Evolutionary conservation across 2,113 vertebrate genomes (phyloP).

Genomic region (Eretmochelys imbricata): DNA sequence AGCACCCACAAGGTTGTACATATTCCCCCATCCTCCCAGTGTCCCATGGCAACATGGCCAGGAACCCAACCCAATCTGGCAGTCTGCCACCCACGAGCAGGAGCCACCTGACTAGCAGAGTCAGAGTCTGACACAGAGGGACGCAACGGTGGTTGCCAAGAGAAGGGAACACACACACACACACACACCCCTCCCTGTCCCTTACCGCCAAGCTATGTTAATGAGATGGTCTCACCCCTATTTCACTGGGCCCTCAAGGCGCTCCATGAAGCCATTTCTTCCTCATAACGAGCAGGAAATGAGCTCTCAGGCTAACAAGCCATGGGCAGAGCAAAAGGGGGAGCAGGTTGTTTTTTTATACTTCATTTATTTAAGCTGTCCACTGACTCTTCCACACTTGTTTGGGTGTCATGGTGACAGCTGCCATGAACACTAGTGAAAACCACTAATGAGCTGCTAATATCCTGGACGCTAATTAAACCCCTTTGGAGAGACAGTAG

Average conservation of each 20-base stretch:
- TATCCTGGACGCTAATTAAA: neutral
- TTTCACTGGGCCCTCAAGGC: neutral
- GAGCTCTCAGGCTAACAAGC: conserved; percentile 1
- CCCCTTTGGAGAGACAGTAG: neutral
- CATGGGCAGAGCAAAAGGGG: neutral
- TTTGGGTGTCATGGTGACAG: neutral
- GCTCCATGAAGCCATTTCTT: neutral
- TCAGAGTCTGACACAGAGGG: neutral
- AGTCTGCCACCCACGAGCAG: neutral
- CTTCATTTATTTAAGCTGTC: neutral
- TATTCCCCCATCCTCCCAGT: neutral
- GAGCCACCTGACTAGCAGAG: neutral
- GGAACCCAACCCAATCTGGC: neutral
- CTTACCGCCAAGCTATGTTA: neutral
- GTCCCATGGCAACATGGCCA: neutral
- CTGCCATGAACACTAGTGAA: neutral
- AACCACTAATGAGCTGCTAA: neutral
- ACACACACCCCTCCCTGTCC: neutral
- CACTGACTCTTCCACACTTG: neutral
- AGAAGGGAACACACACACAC: neutral
- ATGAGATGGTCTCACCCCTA: neutral
- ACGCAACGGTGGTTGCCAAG: neutral
- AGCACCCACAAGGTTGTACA: neutral
- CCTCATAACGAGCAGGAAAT: conserved; percentile 22
- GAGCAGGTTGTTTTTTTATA: neutral